A percentile compares a stretch with the other conserved stretches of the same genome.
Conservation (phyloP, 2,888 invertebrate genomes). For the Scrobipalpa costella region DNA sequence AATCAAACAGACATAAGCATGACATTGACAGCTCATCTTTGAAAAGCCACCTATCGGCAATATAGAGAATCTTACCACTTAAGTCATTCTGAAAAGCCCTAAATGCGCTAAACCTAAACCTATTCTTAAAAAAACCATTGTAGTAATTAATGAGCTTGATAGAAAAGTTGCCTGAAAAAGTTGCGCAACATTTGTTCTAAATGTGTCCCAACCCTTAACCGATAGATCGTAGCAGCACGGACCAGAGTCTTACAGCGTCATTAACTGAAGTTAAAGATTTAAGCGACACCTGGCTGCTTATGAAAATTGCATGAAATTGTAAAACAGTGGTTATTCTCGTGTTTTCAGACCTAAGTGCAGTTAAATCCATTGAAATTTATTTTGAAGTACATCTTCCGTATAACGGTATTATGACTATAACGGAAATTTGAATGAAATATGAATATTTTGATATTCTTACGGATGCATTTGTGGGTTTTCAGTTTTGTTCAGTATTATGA, state of each 20-base stretch:
- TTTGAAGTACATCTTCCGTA: slow-evolving; percentile 23
- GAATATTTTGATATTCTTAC: not conserved
- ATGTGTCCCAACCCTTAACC: slow-evolving; percentile 36
- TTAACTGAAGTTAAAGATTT: slow-evolving; percentile 56
- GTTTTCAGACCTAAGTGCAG: slow-evolving; percentile 20
- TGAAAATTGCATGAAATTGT: slow-evolving; percentile 45
- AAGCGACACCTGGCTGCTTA: slow-evolving; percentile 57
- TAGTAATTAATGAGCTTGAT: too few species aligned
- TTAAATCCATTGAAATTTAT: slow-evolving; percentile 30
- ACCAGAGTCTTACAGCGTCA: slow-evolving; percentile 42
- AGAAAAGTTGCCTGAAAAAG: not conserved
- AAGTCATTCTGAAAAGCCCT: too few species aligned
- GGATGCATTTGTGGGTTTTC: not conserved
- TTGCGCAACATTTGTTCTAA: slow-evolving; percentile 5
- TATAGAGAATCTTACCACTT: too few species aligned
- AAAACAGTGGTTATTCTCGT: slow-evolving; percentile 28
- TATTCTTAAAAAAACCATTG: too few species aligned
- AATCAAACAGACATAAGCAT: too few species aligned
- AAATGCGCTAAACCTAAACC: too few species aligned
- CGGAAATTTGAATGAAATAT: slow-evolving; percentile 4
- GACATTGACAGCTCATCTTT: too few species aligned
- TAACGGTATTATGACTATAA: not conserved
- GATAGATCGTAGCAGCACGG: slow-evolving; percentile 49
- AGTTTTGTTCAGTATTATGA: not conserved
- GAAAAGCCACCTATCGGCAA: too few species aligned